Evolutionary conservation across 1,140 invertebrate genomes (phyloP).

Genomic region (Aculops lycopersici): DNA sequence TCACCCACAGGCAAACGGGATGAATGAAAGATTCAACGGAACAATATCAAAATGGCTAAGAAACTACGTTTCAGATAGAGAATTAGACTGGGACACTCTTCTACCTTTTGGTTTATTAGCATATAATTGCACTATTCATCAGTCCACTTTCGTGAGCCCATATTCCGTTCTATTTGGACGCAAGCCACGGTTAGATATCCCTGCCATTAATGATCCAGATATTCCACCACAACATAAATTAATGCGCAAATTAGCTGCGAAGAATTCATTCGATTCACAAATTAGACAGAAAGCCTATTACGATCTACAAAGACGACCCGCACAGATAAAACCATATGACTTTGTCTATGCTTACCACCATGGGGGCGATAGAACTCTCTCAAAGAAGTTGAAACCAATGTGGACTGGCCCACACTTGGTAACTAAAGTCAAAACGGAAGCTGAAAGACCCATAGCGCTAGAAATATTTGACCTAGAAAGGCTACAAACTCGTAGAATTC

Average conservation of each 20-base stretch:
- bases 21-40: conserved; percentile 12
- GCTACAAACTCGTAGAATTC: not conserved
- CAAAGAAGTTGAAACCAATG: not conserved
- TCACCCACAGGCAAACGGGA: conserved; percentile 13
- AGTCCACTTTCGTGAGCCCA: not conserved
- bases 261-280: not conserved
- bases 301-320: not conserved
- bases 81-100: not conserved
- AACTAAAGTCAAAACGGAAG: not conserved
- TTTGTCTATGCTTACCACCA: not conserved
- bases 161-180: not conserved
- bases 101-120: not conserved
- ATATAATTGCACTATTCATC: not conserved
- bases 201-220: not conserved
- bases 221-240: not conserved
- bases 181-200: not conserved
- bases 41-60: conserved; percentile 7
- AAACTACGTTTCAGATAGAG: not conserved
- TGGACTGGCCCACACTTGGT: not conserved
- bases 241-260: not conserved
- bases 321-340: not conserved
- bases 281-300: not conserved
- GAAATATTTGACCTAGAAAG: not conserved
- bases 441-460: not conserved
- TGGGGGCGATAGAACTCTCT: not conserved